Percentiles rank a stretch among this genome's conserved stretches.
These are phyloP conservation scores for Theristus sp. DNA, from an alignment of 2,888 invertebrate genomes.

Conservation along the genomic window DNA sequence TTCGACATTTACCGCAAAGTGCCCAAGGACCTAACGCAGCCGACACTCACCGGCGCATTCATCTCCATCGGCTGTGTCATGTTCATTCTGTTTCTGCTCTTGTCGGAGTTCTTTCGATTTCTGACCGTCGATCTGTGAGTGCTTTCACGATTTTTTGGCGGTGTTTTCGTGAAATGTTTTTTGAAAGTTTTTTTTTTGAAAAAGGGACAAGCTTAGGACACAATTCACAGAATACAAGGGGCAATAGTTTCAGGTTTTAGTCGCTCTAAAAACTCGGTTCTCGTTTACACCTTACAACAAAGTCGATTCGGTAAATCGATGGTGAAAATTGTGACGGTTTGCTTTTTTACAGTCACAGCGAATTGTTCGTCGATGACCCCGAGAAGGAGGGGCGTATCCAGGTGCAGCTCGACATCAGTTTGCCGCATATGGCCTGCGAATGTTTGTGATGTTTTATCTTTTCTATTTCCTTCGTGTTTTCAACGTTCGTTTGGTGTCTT, in stretches of 20 bases:
- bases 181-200: neutral
- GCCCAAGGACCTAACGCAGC: conserved; percentile 43
- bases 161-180: no score
- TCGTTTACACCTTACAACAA: neutral
- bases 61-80: conserved; percentile 37
- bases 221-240: no score
- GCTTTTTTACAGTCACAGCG: conserved; percentile 33
- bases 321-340: no score
- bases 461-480: neutral
- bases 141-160: neutral
- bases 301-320: no score
- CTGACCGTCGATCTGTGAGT: conserved; percentile 38
- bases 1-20: conserved; percentile 44
- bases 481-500: conserved; percentile 1
- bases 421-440: conserved; percentile 37
- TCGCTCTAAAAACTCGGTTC: no score
- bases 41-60: conserved; percentile 39
- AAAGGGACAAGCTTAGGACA: no score
- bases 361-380: conserved; percentile 41
- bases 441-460: conserved; percentile 28
- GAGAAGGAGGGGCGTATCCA: conserved; percentile 37
- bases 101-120: conserved; percentile 37
- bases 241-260: no score
- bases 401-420: conserved; percentile 38
- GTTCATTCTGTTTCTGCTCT: conserved; percentile 37